Percentiles rank a stretch among this genome's conserved stretches.
Conservation (phyloP, 1,140 invertebrate genomes). For the Drepana arcuata region DNA sequence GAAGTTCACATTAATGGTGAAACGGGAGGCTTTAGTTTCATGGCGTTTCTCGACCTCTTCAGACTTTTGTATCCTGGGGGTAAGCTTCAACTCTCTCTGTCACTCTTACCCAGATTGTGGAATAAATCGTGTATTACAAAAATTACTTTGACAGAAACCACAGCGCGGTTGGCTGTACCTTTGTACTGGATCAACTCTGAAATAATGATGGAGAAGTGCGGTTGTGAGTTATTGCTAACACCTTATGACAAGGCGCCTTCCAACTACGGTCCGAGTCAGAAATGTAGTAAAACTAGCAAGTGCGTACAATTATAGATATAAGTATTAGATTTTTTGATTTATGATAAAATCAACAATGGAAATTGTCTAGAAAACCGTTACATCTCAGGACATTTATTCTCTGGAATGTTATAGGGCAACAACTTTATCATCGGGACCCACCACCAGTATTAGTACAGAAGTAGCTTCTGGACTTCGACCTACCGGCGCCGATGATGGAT, state of each 20-base stretch:
- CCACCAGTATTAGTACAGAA: slow-evolving; percentile 18
- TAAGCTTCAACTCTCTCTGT: too few relatives aligned
- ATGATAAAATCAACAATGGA: too few relatives aligned
- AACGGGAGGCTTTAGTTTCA: slow-evolving; percentile 28
- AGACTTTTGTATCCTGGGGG: slow-evolving; percentile 50
- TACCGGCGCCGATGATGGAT: slow-evolving; percentile 32
- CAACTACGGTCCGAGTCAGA: slow-evolving; percentile 14
- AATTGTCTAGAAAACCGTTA: too few relatives aligned
- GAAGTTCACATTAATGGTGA: slow-evolving; percentile 36
- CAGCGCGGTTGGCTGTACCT: slow-evolving; percentile 31
- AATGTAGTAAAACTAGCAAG: slow-evolving; percentile 35
- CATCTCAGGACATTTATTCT: too few relatives aligned
- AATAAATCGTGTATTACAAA: too few relatives aligned
- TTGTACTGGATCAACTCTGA: slow-evolving; percentile 32
- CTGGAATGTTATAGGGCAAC: slow-evolving; percentile 17
- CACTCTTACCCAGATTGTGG: too few relatives aligned
- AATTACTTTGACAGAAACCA: too few relatives aligned
- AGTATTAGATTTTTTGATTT: too few relatives aligned
- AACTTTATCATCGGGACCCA: slow-evolving; percentile 17
- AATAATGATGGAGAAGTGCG: slow-evolving; percentile 31
- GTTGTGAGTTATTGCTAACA: slow-evolving; percentile 24
- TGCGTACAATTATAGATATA: slow-evolving; percentile 10
- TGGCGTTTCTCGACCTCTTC: slow-evolving; percentile 45
- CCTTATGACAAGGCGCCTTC: slow-evolving; percentile 25
- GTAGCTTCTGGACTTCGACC: slow-evolving; percentile 5